Conservation (phyloP, 2,888 invertebrate genomes). For the Drosophila pseudotakahashii region DNA sequence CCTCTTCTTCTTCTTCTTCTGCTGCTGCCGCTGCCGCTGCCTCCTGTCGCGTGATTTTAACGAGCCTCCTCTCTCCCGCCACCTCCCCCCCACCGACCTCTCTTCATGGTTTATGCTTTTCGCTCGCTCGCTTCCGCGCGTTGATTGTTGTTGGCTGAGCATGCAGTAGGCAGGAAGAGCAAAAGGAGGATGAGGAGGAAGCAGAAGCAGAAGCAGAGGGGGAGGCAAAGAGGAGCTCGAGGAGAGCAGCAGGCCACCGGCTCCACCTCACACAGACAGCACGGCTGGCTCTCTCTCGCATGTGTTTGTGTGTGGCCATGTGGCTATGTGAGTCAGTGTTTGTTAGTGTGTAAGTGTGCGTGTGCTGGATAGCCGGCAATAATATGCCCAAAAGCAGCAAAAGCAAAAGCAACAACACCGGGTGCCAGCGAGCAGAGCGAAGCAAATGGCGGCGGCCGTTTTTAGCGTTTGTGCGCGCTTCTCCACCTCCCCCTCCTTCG, state of each 20-base stretch:
- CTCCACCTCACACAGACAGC: conserved; percentile 57
- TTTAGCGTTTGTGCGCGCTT: conserved; percentile 74
- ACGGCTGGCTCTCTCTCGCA: conserved; percentile 33
- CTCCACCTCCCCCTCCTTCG: conserved; percentile 35
- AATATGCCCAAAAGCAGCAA: conserved; percentile 54
- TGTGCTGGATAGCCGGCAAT: conserved; percentile 53
- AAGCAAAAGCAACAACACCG: conserved; percentile 33
- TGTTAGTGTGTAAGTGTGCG: conserved; percentile 31
- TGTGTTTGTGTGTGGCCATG: conserved; percentile 27
- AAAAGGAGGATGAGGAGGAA: neutral
- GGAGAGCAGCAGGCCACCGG: conserved; percentile 42
- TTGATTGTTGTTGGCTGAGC: conserved; percentile 70
- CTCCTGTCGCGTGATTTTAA: conserved; percentile 77
- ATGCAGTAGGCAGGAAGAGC: conserved; percentile 41
- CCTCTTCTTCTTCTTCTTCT: conserved; percentile 11
- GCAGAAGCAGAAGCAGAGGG: neutral
- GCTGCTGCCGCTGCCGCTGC: conserved; percentile 28
- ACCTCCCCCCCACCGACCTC: conserved; percentile 23
- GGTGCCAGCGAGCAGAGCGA: conserved; percentile 44
- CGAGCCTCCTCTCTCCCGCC: conserved; percentile 57
- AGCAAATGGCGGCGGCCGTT: conserved; percentile 68
- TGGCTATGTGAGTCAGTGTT: neutral
- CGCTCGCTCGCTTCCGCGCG: conserved; percentile 74
- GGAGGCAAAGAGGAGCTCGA: neutral
- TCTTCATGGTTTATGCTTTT: conserved; percentile 75